Evolutionary conservation across 2,888 invertebrate species (phyloP).

Genomic region (Ceramica pisi): DNA sequence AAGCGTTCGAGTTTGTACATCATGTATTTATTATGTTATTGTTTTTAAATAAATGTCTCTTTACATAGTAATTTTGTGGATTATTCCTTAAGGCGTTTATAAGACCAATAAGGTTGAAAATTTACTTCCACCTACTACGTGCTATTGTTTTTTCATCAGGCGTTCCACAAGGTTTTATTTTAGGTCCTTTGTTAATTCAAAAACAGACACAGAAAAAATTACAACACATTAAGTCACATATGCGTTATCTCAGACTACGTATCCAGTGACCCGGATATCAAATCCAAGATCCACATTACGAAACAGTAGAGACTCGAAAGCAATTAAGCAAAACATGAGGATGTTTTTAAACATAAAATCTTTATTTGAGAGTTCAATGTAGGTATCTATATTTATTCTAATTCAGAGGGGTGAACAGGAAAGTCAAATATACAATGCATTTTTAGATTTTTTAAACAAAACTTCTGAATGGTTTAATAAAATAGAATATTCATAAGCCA

Average conservation of each 20-base stretch:
- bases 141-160: constrained; percentile 24
- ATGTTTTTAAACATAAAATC: background rate
- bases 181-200: background rate
- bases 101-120: background rate
- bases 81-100: background rate
- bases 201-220: background rate
- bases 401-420: background rate
- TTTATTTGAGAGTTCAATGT: background rate
- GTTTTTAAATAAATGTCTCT: constrained; percentile 51
- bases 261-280: no score
- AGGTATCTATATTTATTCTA: constrained; percentile 1
- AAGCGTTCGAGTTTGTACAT: constrained; percentile 31
- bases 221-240: background rate
- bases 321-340: background rate
- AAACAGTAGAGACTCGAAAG: background rate
- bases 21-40: constrained; percentile 39
- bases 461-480: background rate
- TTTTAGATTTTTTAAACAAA: constrained; percentile 4
- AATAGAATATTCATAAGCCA: background rate
- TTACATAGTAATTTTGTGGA: constrained; percentile 3
- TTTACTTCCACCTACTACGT: background rate
- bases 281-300: background rate
- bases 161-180: constrained; percentile 10
- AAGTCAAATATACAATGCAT: constrained; percentile 8
- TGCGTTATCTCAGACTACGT: no score